phyloP scores from a whole-genome alignment of 2,113 vertebrate genomes.

The Hoplias malabaricus region DNA sequence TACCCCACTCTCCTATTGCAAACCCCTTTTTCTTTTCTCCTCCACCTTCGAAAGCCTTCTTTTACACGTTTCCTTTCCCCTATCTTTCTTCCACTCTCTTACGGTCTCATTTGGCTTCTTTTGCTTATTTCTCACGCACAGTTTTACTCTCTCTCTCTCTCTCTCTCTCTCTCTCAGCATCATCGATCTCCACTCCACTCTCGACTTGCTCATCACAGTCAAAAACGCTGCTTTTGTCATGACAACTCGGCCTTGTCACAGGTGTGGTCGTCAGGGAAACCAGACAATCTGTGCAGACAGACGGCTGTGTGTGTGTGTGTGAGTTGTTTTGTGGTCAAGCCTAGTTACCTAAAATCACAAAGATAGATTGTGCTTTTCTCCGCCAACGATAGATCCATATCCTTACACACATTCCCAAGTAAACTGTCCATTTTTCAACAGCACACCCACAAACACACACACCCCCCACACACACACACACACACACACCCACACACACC shows the following conservation, averaged over 20 bases:
- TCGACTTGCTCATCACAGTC: constrained; percentile 4
- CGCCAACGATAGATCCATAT: background rate
- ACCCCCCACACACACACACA: background rate
- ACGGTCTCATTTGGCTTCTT: no score
- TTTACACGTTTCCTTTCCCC: no score
- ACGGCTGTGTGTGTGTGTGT: background rate
- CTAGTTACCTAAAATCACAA: constrained; percentile 4
- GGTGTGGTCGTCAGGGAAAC: constrained; percentile 34
- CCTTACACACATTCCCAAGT: background rate
- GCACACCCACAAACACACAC: background rate
- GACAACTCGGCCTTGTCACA: constrained; percentile 14
- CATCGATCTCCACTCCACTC: background rate
- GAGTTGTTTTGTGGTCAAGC: background rate
- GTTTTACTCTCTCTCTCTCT: background rate
- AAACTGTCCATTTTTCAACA: constrained; percentile 17
- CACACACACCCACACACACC: background rate
- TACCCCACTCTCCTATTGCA: no score
- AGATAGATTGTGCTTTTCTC: background rate
- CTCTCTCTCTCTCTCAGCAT: background rate
- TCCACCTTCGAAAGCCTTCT: no score
- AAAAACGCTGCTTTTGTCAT: constrained; percentile 22
- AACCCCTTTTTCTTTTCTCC: no score
- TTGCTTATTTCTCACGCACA: no score
- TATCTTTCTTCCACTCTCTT: no score
- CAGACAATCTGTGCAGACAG: constrained; percentile 18